Conservation (phyloP, 2,888 invertebrate genomes). For the Eremobia ochroleuca region DNA sequence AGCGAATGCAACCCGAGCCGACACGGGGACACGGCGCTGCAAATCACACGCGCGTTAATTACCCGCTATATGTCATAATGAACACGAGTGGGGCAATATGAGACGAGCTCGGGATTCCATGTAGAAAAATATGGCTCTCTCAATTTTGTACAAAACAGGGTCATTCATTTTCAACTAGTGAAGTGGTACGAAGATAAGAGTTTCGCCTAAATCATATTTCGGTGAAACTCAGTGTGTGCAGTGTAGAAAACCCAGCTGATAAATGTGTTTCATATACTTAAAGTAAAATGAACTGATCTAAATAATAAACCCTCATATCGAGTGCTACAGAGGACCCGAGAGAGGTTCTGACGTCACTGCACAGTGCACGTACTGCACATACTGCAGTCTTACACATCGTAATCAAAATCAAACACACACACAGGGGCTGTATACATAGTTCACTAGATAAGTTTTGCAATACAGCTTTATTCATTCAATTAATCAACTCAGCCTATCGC, state of each 20-base stretch:
- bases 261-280: neutral
- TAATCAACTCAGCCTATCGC: too few species aligned
- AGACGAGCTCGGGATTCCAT: slow-evolving; percentile 18
- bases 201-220: neutral
- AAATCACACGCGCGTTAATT: slow-evolving; percentile 59
- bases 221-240: neutral
- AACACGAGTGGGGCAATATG: slow-evolving; percentile 34
- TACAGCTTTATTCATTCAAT: too few species aligned
- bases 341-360: neutral
- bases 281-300: neutral
- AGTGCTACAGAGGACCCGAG: neutral
- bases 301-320: neutral
- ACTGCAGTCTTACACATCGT: neutral
- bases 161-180: slow-evolving; percentile 11
- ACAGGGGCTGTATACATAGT: neutral
- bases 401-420: too few species aligned
- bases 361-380: neutral
- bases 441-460: too few species aligned
- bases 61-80: slow-evolving; percentile 58
- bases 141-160: slow-evolving; percentile 9
- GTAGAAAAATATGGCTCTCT: slow-evolving; percentile 4
- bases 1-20: slow-evolving; percentile 61
- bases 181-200: neutral
- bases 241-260: neutral
- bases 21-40: slow-evolving; percentile 38